Conservation (phyloP, 2,797 vertebrate species). For the Apogon talboti region DNA sequence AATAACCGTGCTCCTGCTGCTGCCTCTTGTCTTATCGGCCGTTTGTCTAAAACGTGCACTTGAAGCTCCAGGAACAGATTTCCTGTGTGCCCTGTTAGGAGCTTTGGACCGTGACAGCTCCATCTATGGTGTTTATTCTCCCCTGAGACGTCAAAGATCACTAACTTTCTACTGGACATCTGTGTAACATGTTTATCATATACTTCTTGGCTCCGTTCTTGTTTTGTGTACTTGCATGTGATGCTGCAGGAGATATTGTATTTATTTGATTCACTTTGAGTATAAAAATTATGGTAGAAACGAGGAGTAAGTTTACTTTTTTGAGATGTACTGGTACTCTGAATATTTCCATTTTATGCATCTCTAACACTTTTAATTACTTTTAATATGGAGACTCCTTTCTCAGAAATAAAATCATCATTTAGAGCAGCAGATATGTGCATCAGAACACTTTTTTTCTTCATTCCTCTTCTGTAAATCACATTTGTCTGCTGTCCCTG, state of each 20-base stretch:
- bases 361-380: too few species aligned
- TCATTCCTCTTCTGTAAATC: too few species aligned
- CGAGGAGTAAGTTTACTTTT: background rate
- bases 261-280: too few species aligned
- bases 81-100: slow-evolving; percentile 3
- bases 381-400: too few species aligned
- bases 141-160: slow-evolving; percentile 5
- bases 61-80: slow-evolving; percentile 7
- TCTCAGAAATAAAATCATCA: too few species aligned
- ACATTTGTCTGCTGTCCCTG: too few species aligned
- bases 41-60: slow-evolving; percentile 15
- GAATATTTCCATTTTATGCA: too few species aligned
- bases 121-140: background rate
- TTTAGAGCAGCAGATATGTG: too few species aligned
- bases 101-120: background rate
- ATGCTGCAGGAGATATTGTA: background rate
- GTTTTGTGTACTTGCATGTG: background rate
- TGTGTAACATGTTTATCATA: slow-evolving; percentile 26
- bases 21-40: slow-evolving; percentile 24
- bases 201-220: background rate
- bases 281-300: background rate
- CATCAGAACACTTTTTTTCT: too few species aligned
- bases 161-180: background rate
- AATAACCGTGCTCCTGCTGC: background rate
- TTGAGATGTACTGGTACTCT: background rate